Percentiles rank a stretch among this genome's conserved stretches.
These are phyloP conservation scores for Mactromeris polynyma DNA, from an alignment of 2,888 invertebrate species.

Conservation along the genomic window DNA sequence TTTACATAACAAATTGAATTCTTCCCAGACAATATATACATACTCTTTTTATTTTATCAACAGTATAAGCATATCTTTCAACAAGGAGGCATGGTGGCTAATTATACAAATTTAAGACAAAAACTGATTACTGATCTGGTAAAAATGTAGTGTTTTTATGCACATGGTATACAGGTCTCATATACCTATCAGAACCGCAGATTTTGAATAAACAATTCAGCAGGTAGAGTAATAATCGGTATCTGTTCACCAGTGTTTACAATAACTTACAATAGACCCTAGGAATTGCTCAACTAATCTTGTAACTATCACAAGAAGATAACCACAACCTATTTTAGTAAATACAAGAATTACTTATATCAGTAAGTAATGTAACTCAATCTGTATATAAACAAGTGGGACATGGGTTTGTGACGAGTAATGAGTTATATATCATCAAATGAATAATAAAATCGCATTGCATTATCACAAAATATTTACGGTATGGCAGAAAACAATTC, in stretches of 20 bases:
- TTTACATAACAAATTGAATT: slow-evolving; percentile 34
- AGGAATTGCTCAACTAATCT: background rate
- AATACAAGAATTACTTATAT: slow-evolving; percentile 18
- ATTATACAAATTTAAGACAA: slow-evolving; percentile 9
- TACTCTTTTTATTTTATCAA: slow-evolving; percentile 5
- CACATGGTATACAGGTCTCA: background rate
- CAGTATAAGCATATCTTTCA: slow-evolving; percentile 4
- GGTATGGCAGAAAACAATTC: background rate
- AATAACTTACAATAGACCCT: background rate
- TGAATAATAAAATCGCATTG: background rate
- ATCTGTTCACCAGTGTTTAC: background rate
- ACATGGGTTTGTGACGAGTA: background rate
- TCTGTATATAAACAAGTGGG: background rate
- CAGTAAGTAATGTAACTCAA: slow-evolving; percentile 12
- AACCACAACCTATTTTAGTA: background rate
- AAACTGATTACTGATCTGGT: background rate
- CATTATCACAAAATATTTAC: slow-evolving; percentile 9
- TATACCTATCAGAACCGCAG: background rate
- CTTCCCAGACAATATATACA: slow-evolving; percentile 8
- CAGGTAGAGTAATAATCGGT: background rate
- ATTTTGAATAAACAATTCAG: background rate
- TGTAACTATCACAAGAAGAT: background rate
- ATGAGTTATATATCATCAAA: background rate
- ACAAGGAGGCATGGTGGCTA: background rate
- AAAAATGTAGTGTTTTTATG: background rate